Conservation (phyloP, 92 coral and sea anemone species). For the Porites lobata region DNA sequence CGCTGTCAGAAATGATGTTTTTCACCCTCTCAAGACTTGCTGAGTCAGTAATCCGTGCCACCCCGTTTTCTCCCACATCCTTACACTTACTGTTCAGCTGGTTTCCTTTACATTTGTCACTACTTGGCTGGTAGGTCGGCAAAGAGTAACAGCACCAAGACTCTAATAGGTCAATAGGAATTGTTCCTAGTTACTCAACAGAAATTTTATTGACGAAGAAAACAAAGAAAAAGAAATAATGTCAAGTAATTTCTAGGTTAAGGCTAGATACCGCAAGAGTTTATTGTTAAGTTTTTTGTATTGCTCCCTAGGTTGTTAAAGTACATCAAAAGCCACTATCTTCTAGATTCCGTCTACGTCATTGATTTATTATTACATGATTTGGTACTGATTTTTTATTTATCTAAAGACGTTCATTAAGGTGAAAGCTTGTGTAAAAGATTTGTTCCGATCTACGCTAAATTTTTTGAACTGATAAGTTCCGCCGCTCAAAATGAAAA, state of each 20-base stretch:
- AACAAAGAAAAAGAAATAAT: no score
- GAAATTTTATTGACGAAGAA: no score
- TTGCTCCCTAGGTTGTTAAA: no score
- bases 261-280: no score
- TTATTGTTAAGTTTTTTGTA: no score
- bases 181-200: no score
- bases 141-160: no score
- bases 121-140: constrained; percentile 1
- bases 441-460: not conserved
- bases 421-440: not conserved
- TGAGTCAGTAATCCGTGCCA: not conserved
- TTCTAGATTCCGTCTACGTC: no score
- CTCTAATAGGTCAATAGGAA: no score
- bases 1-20: not conserved
- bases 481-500: not conserved
- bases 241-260: no score
- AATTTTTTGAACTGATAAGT: not conserved
- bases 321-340: no score
- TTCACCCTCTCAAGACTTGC: not conserved
- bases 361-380: not conserved
- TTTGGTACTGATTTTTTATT: not conserved
- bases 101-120: not conserved
- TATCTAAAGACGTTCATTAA: no score
- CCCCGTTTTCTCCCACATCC: not conserved
- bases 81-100: not conserved